Conservation (phyloP, 2,113 vertebrate species). For the Psammodynastes pulverulentus region DNA sequence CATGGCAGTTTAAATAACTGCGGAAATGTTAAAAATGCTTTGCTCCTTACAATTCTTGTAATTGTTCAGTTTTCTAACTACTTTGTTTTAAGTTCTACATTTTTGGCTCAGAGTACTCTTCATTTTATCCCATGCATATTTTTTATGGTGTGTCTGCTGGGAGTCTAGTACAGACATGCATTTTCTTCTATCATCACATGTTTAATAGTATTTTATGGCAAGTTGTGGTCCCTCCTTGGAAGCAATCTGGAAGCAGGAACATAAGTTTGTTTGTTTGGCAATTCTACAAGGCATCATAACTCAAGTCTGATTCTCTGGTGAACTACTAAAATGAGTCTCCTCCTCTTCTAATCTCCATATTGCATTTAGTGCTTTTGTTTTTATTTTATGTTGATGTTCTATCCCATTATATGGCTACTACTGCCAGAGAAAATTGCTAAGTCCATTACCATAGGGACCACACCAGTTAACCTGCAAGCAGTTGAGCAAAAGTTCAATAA, state of each 20-base stretch:
- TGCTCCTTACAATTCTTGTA: background rate
- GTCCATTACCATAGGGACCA: conserved; percentile 59
- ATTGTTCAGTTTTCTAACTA: conserved; percentile 8
- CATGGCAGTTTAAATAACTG: background rate
- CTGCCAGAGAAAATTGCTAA: conserved; percentile 69
- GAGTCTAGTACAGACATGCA: conserved; percentile 34
- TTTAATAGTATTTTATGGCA: conserved; percentile 63
- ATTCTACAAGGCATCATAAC: conserved; percentile 61
- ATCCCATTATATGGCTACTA: conserved; percentile 55
- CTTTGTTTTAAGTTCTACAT: conserved; percentile 19
- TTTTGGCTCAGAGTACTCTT: conserved; percentile 33
- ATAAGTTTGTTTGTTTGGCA: conserved; percentile 63
- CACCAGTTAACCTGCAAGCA: conserved; percentile 64
- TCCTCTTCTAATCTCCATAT: conserved; percentile 71
- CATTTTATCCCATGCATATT: conserved; percentile 16
- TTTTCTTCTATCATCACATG: conserved; percentile 57
- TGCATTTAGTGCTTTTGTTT: conserved; percentile 65
- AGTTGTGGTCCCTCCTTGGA: conserved; percentile 42
- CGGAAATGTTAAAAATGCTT: conserved; percentile 5
- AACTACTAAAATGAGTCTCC: conserved; percentile 62
- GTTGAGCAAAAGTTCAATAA: conserved; percentile 59
- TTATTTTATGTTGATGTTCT: conserved; percentile 73
- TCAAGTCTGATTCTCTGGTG: conserved; percentile 63
- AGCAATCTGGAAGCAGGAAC: conserved; percentile 57
- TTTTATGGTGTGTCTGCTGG: conserved; percentile 32